Evolutionary conservation across 92 coral and sea anemone species (phyloP).

Genomic region (Porites cylindrica): DNA sequence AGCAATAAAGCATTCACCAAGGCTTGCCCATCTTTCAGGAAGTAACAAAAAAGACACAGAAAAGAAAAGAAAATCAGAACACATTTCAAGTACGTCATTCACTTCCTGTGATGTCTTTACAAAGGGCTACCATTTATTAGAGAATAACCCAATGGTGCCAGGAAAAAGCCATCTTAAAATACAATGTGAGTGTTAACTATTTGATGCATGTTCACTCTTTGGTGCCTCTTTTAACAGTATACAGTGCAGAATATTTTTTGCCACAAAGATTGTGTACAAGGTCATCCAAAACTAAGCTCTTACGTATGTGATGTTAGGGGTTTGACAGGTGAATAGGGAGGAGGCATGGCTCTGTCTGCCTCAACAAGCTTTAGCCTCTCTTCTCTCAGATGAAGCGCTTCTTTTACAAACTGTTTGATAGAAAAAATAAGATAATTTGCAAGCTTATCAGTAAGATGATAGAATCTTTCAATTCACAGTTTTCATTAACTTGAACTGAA

Average conservation of each 20-base stretch:
- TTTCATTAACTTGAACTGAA: too few species aligned
- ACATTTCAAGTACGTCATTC: not conserved
- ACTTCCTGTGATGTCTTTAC: not conserved
- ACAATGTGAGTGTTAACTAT: too few species aligned
- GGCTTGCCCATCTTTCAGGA: conserved; percentile 88
- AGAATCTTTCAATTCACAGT: too few species aligned
- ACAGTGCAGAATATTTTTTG: too few species aligned
- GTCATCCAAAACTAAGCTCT: conserved; percentile 19
- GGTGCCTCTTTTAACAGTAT: too few species aligned
- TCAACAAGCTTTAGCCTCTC: conserved; percentile 81
- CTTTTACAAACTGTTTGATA: conserved; percentile 80
- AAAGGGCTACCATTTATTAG: not conserved
- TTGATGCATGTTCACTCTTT: too few species aligned
- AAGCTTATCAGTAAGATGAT: not conserved
- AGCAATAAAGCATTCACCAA: conserved; percentile 93
- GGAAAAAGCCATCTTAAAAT: too few species aligned
- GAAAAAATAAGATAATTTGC: not conserved
- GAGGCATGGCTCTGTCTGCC: conserved; percentile 76
- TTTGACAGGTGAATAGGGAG: conserved; percentile 86
- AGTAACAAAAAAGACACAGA: not conserved
- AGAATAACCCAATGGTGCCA: too few species aligned
- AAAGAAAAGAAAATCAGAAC: not conserved
- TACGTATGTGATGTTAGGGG: conserved; percentile 94
- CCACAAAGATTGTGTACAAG: not conserved
- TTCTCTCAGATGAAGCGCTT: conserved; percentile 86